Conservation (phyloP, 2,888 invertebrate species). For the Drosophila eohydei region DNA sequence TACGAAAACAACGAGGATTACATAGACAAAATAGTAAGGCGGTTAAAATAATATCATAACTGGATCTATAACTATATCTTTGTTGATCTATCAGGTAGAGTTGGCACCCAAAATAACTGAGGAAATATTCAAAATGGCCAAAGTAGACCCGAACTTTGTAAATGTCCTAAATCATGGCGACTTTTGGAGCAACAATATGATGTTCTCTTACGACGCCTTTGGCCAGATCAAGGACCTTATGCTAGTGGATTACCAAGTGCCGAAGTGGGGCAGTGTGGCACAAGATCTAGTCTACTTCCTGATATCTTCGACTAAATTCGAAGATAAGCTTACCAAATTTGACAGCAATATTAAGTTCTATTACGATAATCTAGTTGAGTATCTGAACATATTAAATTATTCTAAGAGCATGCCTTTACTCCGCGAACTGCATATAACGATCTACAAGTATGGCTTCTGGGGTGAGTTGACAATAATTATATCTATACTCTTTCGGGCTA, state of each 20-base stretch:
- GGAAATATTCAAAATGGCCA: slow-evolving; percentile 29
- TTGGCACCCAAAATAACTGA: slow-evolving; percentile 46
- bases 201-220: slow-evolving; percentile 73
- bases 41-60: neutral
- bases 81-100: slow-evolving; percentile 37
- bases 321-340: slow-evolving; percentile 79
- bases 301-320: slow-evolving; percentile 75
- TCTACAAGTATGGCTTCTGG: slow-evolving; percentile 72
- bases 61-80: neutral
- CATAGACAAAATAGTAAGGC: slow-evolving; percentile 62
- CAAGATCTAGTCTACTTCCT: slow-evolving; percentile 79
- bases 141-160: slow-evolving; percentile 50
- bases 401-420: slow-evolving; percentile 71
- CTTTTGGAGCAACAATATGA: slow-evolving; percentile 79
- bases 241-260: slow-evolving; percentile 80
- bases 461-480: slow-evolving; percentile 56
- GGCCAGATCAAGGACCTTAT: slow-evolving; percentile 67
- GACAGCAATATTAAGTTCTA: slow-evolving; percentile 81
- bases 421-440: slow-evolving; percentile 65
- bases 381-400: slow-evolving; percentile 74
- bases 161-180: slow-evolving; percentile 80
- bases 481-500: no score
- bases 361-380: slow-evolving; percentile 70
- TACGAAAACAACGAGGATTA: slow-evolving; percentile 53
- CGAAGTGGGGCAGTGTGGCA: slow-evolving; percentile 73